Evolutionary conservation across 2,888 invertebrate species (phyloP).

Genomic region (Torymus aiolomorphi): DNA sequence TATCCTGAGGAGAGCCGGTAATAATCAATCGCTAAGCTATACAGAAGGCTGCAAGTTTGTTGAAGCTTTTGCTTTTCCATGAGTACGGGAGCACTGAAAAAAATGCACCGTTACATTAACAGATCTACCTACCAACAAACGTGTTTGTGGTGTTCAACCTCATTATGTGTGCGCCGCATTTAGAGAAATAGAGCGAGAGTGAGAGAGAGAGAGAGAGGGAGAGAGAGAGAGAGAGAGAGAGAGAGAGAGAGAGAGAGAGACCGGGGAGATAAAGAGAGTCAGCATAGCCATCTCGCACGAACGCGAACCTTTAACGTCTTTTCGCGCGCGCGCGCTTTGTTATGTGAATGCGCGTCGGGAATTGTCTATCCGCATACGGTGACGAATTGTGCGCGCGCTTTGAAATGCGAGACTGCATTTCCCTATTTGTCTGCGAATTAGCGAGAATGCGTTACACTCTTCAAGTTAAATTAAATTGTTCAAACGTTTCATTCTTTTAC

Average conservation of each 20-base stretch:
- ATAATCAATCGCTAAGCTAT: conserved; percentile 51
- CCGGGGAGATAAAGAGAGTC: neutral
- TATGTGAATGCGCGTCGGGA: neutral
- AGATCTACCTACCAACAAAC: neutral
- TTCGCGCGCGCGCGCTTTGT: conserved; percentile 23
- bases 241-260: neutral
- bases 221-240: neutral
- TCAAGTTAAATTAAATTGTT: too few relatives aligned
- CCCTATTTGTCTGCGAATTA: too few relatives aligned
- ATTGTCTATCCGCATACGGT: conserved; percentile 18
- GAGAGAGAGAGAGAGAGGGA: neutral
- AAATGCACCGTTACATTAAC: conserved; percentile 31
- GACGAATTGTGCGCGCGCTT: conserved; percentile 14
- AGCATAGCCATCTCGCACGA: neutral
- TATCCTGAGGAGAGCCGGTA: conserved; percentile 8
- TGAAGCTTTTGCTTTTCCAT: neutral
- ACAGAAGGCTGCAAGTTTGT: conserved; percentile 25
- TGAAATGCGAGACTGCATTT: neutral
- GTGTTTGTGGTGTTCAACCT: conserved; percentile 8
- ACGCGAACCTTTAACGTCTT: conserved; percentile 32
- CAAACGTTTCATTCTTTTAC: too few relatives aligned
- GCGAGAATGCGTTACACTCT: too few relatives aligned
- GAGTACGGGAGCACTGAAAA: neutral
- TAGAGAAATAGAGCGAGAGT: neutral
- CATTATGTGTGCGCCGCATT: neutral